Conservation (phyloP, 2,113 vertebrate genomes). For the Paradoxurus hermaphroditus region DNA sequence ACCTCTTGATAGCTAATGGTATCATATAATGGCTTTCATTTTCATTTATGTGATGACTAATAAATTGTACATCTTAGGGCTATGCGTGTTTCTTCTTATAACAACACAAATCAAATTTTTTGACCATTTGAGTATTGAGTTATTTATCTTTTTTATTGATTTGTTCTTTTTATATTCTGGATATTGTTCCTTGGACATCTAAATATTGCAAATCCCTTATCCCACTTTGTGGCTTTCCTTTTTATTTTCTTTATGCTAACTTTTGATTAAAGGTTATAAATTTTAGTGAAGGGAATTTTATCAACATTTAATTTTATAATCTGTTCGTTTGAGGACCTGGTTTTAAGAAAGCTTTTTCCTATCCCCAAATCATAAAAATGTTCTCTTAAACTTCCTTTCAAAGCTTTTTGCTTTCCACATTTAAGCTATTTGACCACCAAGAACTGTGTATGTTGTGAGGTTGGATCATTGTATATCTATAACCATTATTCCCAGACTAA, state of each 20-base stretch:
- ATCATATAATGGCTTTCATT: neutral
- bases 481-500: neutral
- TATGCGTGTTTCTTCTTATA: neutral
- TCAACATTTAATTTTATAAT: neutral
- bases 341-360: neutral
- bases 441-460: neutral
- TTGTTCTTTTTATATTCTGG: neutral
- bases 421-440: neutral
- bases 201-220: neutral
- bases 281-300: neutral
- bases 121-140: neutral
- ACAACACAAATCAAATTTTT: neutral
- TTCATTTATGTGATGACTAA: neutral
- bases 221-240: neutral
- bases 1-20: neutral
- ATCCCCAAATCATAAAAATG: neutral
- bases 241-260: slow-evolving; percentile 1
- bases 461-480: neutral
- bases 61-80: neutral
- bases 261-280: neutral
- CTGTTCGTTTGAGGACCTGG: neutral
- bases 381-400: neutral
- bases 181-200: neutral
- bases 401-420: neutral
- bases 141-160: neutral